A percentile compares a stretch with the other conserved stretches of the same genome.
Evolutionary conservation across 2,113 vertebrate species (phyloP).

Genomic region (Rissa tridactyla): DNA sequence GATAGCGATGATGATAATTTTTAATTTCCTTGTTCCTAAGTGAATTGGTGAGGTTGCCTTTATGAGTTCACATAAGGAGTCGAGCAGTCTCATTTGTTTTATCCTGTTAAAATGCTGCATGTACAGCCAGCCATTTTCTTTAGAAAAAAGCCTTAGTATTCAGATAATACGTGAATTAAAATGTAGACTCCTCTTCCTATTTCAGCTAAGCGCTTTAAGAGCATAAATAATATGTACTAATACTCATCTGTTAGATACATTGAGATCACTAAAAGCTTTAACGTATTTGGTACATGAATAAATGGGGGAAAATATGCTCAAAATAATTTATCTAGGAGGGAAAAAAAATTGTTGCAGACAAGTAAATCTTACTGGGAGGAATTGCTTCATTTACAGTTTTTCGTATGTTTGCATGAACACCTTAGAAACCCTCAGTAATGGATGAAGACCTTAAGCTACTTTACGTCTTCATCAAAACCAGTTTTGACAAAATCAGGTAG

Average conservation of each 20-base stretch:
- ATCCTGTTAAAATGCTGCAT: slow-evolving; percentile 35
- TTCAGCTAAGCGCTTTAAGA: background rate
- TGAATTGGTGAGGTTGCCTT: slow-evolving; percentile 67
- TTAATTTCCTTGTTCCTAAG: slow-evolving; percentile 88
- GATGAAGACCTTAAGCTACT: background rate
- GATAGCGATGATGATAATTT: slow-evolving; percentile 93
- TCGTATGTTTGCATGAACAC: background rate
- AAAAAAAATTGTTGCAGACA: background rate
- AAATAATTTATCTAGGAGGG: background rate
- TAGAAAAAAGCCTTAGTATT: background rate
- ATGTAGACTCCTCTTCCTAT: background rate
- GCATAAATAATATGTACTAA: background rate
- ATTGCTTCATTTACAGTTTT: background rate
- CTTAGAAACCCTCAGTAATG: background rate
- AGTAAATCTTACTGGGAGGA: background rate
- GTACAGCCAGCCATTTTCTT: background rate
- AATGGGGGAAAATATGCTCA: background rate
- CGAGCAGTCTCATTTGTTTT: slow-evolving; percentile 58
- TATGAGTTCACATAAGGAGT: slow-evolving; percentile 15
- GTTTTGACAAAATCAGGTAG: background rate
- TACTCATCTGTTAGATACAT: background rate
- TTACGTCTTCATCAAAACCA: background rate
- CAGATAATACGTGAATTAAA: background rate
- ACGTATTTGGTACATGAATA: background rate
- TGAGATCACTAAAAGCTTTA: background rate